Base-by-base conservation (phyloP, 1,140 invertebrate genomes). In the Euura saliciscinereae region DNA sequence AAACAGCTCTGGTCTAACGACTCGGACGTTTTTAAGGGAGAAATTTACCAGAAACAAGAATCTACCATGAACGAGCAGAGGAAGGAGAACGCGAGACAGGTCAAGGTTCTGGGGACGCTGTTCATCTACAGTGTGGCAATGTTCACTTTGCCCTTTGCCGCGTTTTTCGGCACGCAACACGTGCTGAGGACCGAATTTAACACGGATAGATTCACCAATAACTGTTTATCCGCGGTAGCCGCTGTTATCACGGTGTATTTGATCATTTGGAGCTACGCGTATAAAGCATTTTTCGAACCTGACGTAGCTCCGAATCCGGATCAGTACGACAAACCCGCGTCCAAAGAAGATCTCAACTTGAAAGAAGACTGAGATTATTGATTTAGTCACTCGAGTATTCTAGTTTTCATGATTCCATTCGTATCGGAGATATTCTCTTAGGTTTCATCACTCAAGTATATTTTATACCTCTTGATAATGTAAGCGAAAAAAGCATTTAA, bases 91-190 rank as follows among this genome's bases (percentile, higher is more conserved):
- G 5, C 13, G 51, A 8, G 77, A 77, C 28, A 76, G 0, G 65
- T 71, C 6, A 5, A 65, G 73, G 91, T 91, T n/a, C 82, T 94
- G 46, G 87, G 89, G 65, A 90, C 90, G 76, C 84, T 96, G 11
- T 89, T 95, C 64, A 85, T 95, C n/a, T 95, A 93, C 78, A 96
- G 93, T 85, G 80, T 92, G 66, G 90, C 93, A 3, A 96, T 96
- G 94, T 95, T 96, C 77, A 93, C 94, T 5, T 80, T 96, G 71
- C 95, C 95, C 3, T 94, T 96, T 84, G 81, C 86, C 28, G 89
- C 92, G 64, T 96, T 93, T 85, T 95, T 93, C 85, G 91, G 90
- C 8, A 89, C 91, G 8, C 89, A 89, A 72, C 89, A 92, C 80
- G 73, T 91, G 64, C 82, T 95, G 43, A 85, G 88, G 75, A 89